Conservation (phyloP, 2,888 invertebrate genomes). For the Cryptus armator region DNA sequence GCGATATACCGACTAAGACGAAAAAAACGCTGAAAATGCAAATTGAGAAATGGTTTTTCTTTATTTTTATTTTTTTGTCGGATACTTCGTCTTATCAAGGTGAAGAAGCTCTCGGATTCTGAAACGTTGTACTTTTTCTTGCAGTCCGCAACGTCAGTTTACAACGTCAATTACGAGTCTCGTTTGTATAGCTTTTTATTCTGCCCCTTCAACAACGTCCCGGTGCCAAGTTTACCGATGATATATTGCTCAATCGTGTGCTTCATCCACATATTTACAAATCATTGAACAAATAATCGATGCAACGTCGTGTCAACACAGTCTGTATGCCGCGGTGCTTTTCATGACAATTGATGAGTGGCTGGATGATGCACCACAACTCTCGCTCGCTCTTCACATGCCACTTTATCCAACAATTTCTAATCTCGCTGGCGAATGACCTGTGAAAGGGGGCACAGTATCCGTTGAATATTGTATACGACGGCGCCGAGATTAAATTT, state of each 20-base stretch:
- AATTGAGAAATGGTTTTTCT: constrained; percentile 54
- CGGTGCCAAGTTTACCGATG: not conserved
- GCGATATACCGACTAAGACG: constrained; percentile 48
- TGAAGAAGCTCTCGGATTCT: not conserved
- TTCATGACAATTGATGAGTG: constrained; percentile 43
- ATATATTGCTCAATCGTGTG: not conserved
- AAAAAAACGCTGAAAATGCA: constrained; percentile 67
- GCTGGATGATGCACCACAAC: constrained; percentile 2
- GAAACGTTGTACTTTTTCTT: constrained; percentile 10
- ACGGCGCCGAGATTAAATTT: constrained; percentile 26
- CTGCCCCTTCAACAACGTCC: not conserved
- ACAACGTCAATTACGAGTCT: not conserved
- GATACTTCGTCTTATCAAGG: not conserved
- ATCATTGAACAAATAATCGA: constrained; percentile 41
- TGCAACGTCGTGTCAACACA: constrained; percentile 21
- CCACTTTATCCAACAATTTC: constrained; percentile 26
- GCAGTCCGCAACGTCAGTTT: not conserved
- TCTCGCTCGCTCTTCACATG: not conserved
- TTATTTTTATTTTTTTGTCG: not conserved
- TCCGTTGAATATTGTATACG: constrained; percentile 23
- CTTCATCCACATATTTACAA: constrained; percentile 19
- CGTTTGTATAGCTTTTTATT: not conserved
- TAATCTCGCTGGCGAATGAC: constrained; percentile 37
- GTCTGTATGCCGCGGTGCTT: constrained; percentile 1
- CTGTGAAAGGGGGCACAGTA: not conserved